Evolutionary conservation across 37 sponge, comb jelly and placozoan species (phyloP).

Genomic region (Hexactinellida sp.): DNA sequence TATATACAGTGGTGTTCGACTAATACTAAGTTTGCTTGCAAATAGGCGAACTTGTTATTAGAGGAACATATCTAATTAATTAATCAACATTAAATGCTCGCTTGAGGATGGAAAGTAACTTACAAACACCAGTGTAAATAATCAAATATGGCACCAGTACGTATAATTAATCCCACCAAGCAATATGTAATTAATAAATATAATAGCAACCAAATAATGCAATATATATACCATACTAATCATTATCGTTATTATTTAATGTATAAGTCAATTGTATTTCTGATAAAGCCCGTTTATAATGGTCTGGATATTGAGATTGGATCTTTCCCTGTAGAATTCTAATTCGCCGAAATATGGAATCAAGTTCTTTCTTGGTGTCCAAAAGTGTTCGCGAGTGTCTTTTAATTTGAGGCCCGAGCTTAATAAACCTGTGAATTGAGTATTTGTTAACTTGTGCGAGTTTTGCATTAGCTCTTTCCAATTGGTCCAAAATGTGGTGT

Average conservation of each 20-base stretch:
- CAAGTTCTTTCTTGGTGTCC: conserved; percentile 57
- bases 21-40: too few species aligned
- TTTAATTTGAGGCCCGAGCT: background rate
- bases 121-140: too few species aligned
- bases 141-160: too few species aligned
- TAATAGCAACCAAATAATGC: too few species aligned
- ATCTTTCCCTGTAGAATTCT: background rate
- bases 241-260: background rate
- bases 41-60: too few species aligned
- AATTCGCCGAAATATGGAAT: conserved; percentile 64
- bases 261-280: background rate
- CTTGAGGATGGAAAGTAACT: too few species aligned
- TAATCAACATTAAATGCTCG: too few species aligned
- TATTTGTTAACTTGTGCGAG: background rate
- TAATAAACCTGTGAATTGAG: background rate
- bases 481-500: background rate
- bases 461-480: background rate
- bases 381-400: conserved; percentile 26
- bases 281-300: background rate
- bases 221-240: background rate
- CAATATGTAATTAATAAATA: too few species aligned
- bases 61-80: too few species aligned
- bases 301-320: background rate
- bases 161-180: too few species aligned
- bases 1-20: too few species aligned